Base-by-base conservation (phyloP, 2,113 vertebrate species). In the Bagarius yarrelli region DNA sequence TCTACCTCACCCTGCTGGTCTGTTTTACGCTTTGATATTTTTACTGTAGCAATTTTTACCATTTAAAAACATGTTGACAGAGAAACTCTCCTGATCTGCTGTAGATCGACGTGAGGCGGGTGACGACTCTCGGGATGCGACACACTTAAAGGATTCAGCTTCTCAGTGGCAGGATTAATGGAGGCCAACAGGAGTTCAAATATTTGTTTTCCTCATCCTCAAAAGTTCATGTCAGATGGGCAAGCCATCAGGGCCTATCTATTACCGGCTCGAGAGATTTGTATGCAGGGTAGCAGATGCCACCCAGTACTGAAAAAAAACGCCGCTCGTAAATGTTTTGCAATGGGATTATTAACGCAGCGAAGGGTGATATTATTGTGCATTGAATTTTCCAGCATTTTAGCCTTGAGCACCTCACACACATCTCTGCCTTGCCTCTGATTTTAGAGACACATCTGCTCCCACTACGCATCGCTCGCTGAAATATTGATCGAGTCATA, bases 401-500 rank as follows among this genome's bases (percentile, higher is more conserved):
- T 52, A 19, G 70, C 50, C 70, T 32, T 32, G 50, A 30, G 47
- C 27, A 27, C 8, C 15, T 47, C 23, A 13, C 27, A 50, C 64
- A 8, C 55, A 18, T 25, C 79, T 55, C 78, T 36, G 59, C 64
- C 67, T 21, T 4, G 61, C 81, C 79, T 59, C 75, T 73, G 79
- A 88, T 88, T 83, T 88, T 81, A 86, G 70, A 89, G 79, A 89
- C 83, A 89, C 90, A 92, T 90, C 91, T 91, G 90, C 87, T 87
- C 83, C 83, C 80, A 83, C 76, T 75, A 52, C 85, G 56, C 79
- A 83, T 83, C 83, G 75, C 89, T 88, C 86, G 81, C 88, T 88
- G 83, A 90, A 89, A 88, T 94, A 94, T 94, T 91, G 92, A 94
- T 93, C 92, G 90, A 89, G 90, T 88, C 91, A 94, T 94, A 94